Conservation (phyloP, 2,888 invertebrate species). For the Synanthedon myopaeformis region DNA sequence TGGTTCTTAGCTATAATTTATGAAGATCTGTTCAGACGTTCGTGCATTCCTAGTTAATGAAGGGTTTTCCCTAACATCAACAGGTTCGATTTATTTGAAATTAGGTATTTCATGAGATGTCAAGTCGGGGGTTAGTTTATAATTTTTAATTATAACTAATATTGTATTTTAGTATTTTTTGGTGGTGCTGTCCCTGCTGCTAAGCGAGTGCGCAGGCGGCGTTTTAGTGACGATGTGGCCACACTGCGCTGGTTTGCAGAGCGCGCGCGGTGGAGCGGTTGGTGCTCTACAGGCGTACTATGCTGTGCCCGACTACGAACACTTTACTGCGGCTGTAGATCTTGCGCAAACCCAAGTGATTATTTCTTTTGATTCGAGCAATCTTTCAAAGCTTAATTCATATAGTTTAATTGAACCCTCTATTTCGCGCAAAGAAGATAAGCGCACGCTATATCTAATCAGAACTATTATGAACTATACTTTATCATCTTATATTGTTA, state of each 20-base stretch:
- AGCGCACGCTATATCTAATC: no score
- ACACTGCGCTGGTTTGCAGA: conserved; percentile 78
- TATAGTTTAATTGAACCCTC: no score
- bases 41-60: no score
- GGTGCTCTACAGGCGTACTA: conserved; percentile 81
- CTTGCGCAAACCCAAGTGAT: conserved; percentile 75
- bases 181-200: conserved; percentile 73
- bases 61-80: no score
- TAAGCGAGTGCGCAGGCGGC: conserved; percentile 79
- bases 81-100: no score
- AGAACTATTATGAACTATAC: no score
- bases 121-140: no score
- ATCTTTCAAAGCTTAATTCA: no score
- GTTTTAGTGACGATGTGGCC: conserved; percentile 81
- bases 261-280: conserved; percentile 75
- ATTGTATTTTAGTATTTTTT: conserved; percentile 74
- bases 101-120: neutral
- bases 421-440: no score
- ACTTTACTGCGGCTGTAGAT: conserved; percentile 85
- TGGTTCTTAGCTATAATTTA: no score
- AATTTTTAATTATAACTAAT: neutral
- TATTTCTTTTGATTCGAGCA: neutral
- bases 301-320: conserved; percentile 78
- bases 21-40: no score
- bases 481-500: no score